Percentiles rank a stretch among this genome's conserved stretches.
Evolutionary conservation across 2,113 vertebrate genomes (phyloP).

Genomic region (Zosterops borbonicus): DNA sequence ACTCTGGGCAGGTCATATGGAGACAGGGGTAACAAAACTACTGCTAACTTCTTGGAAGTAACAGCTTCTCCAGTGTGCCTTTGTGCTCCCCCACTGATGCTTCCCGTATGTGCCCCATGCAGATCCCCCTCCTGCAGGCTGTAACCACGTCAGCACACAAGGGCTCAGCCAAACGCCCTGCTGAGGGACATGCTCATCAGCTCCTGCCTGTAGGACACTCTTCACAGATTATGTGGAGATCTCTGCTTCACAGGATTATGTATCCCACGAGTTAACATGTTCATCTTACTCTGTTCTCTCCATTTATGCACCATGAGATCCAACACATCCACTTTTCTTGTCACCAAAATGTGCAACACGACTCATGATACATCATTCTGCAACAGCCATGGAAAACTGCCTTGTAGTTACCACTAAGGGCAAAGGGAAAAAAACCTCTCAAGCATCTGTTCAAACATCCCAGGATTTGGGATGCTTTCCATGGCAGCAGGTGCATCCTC

Average conservation of each 20-base stretch:
- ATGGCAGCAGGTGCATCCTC: neutral
- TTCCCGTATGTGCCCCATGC: neutral
- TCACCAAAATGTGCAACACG: neutral
- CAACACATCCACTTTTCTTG: neutral
- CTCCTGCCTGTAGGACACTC: neutral
- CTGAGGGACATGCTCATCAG: neutral
- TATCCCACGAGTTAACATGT: neutral
- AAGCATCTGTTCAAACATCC: neutral
- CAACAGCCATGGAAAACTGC: neutral
- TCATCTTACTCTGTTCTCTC: neutral
- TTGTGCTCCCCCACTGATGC: accelerated
- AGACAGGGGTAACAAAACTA: neutral
- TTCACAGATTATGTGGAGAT: neutral
- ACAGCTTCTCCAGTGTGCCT: neutral
- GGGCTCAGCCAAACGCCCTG: neutral
- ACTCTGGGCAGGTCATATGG: neutral
- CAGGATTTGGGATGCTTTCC: neutral
- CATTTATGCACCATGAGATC: neutral
- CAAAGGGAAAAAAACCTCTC: neutral
- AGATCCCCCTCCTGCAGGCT: neutral
- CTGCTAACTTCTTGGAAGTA: neutral
- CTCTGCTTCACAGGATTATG: neutral
- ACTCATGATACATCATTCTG: neutral
- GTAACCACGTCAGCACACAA: neutral
- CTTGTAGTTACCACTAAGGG: too few species aligned